phyloP scores from a whole-genome alignment of 2,888 invertebrate genomes.

The Prosopocoilus inquinatus region DNA sequence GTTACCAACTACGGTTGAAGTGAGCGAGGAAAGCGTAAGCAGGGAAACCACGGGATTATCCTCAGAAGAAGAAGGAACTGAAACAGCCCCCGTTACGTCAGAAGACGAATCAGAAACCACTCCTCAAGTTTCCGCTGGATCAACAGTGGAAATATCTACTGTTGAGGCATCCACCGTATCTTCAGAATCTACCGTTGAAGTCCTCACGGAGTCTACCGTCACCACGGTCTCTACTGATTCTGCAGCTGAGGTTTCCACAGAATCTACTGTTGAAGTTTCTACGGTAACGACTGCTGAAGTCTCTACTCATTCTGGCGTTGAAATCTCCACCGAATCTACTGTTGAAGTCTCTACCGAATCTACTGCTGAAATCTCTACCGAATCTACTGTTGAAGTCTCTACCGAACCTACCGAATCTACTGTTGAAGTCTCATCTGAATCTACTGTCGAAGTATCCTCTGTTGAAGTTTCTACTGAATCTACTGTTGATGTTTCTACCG shows the following conservation, averaged over 20 bases:
- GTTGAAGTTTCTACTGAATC: slow-evolving; percentile 8
- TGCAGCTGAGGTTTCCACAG: too few relatives aligned
- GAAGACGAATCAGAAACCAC: too few relatives aligned
- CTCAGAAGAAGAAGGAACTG: background rate
- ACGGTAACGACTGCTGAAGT: too few relatives aligned
- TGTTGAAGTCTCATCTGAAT: slow-evolving; percentile 16
- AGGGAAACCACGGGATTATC: background rate
- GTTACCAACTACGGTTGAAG: too few relatives aligned
- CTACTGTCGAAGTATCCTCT: background rate
- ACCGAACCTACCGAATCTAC: slow-evolving; percentile 1
- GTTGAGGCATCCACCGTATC: background rate
- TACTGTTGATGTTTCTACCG: slow-evolving; percentile 10
- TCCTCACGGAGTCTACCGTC: background rate
- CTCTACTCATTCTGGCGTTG: too few relatives aligned
- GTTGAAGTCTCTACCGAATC: too few relatives aligned
- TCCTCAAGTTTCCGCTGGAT: slow-evolving; percentile 11
- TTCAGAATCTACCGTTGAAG: background rate
- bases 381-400: slow-evolving; percentile 10
- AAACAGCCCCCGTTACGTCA: too few relatives aligned
- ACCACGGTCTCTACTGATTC: too few relatives aligned
- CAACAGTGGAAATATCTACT: slow-evolving; percentile 14
- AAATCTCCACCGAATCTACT: too few relatives aligned
- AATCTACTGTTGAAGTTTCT: too few relatives aligned
- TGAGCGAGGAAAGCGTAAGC: background rate
- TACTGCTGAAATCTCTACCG: slow-evolving; percentile 9